Evolutionary conservation across 2,797 vertebrate genomes (phyloP).

Genomic region (Neoniphon sammara): DNA sequence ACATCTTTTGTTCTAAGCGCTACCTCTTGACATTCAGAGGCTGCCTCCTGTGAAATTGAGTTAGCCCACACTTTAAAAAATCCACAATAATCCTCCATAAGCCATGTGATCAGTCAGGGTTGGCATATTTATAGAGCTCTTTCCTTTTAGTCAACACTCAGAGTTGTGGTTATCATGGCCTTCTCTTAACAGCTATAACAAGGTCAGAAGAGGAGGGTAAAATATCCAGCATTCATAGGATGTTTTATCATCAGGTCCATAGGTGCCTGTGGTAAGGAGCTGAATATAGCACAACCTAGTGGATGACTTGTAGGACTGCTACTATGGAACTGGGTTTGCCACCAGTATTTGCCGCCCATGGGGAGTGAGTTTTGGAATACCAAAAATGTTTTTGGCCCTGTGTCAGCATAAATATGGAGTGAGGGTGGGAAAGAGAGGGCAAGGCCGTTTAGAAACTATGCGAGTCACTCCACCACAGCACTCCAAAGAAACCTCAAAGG

Average conservation of each 20-base stretch:
- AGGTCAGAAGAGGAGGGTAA: background rate
- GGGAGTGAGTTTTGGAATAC: conserved; percentile 56
- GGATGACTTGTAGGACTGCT: conserved; percentile 23
- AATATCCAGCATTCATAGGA: background rate
- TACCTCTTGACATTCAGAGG: background rate
- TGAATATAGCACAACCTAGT: conserved; percentile 19
- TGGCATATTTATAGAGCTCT: background rate
- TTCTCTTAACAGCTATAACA: background rate
- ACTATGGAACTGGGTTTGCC: conserved; percentile 36
- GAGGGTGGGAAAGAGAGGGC: conserved; percentile 39
- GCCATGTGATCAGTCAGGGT: background rate
- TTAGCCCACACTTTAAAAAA: background rate
- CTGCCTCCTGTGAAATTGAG: background rate
- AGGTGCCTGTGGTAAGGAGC: background rate
- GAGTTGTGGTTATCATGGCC: background rate
- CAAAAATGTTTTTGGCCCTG: conserved; percentile 64
- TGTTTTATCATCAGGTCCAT: background rate
- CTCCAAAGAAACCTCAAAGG: conserved; percentile 52
- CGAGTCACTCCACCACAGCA: conserved; percentile 37
- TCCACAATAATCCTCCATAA: background rate
- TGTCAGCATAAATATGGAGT: conserved; percentile 60
- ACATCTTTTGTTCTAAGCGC: too few relatives aligned
- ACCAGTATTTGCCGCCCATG: conserved; percentile 14
- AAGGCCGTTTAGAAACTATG: conserved; percentile 68
- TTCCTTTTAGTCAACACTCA: background rate